Base-by-base conservation (phyloP, 2,113 vertebrate species). In the Heloderma charlesbogerti region DNA sequence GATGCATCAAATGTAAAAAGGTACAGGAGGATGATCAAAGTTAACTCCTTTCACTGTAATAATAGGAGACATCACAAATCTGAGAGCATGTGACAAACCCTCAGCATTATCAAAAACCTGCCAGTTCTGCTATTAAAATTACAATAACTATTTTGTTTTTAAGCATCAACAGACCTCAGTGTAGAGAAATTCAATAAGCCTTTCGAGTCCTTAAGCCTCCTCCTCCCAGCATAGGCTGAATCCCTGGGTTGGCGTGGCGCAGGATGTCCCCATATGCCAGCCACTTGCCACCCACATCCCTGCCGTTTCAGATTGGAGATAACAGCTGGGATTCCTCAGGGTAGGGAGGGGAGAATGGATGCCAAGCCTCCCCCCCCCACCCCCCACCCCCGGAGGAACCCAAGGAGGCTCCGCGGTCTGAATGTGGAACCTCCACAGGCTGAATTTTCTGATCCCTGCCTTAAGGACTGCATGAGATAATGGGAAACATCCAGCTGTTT, bases 151-250 rank as follows among this genome's bases (percentile, higher is more conserved):
- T 16, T 40, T 25, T 40, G 37, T 60, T 74, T 31, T 80, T 6
- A 91, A 86, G 84, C 0, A 15, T 8, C 77, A 1, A 69, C 63
- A 60, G 87, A 92, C 83, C 88, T 89, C n/a, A 0, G 60, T 87
- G 75, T 67, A 31, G 84, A 81, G 92, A 89, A 84, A 84, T 93
- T 63, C 91, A 83, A 91, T 0, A 8, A 92, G 87, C 89, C 88
- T 5, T 78, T 84, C 91, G 29, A 90, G 90, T 16, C 71, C 78
- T 7, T 9, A 54, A 54, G 51, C 51, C 51, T 54, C 51, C 7
- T 48, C 48, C 51, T 54, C 10, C 51, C 51, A 54, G 51, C 51
- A 54, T 12, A 12, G 51, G 51, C 51, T 12, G 10, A 54, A 54
- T 54, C 10, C 51, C 51, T 12, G 51, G 51, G 6, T 54, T 54